phyloP scores from a whole-genome alignment of 2,113 vertebrate genomes.

The Monopterus albus region DNA sequence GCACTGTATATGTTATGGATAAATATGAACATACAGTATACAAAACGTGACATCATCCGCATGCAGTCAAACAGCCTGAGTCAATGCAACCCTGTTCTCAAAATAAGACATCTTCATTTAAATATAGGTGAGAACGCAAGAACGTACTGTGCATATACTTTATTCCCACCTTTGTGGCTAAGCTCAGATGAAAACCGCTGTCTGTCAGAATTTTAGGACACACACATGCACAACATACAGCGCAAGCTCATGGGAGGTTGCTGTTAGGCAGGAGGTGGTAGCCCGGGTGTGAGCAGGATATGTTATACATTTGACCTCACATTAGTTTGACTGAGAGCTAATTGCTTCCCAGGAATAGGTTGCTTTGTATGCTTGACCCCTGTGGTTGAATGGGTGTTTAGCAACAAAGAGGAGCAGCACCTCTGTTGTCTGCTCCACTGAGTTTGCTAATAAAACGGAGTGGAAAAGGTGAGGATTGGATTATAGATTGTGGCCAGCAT shows the following conservation, averaged over 20 bases:
- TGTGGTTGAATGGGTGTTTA: slow-evolving; percentile 59
- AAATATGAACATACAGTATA: slow-evolving; percentile 56
- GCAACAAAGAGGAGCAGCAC: slow-evolving; percentile 71
- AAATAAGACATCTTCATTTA: slow-evolving; percentile 53
- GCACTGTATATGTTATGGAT: slow-evolving; percentile 40
- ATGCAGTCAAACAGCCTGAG: slow-evolving; percentile 27
- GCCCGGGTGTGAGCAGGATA: slow-evolving; percentile 52
- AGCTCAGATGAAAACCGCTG: neutral
- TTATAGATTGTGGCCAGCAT: slow-evolving; percentile 63
- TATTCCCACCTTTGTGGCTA: neutral
- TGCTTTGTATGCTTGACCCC: slow-evolving; percentile 61
- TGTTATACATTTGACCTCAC: slow-evolving; percentile 51
- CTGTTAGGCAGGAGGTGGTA: slow-evolving; percentile 35
- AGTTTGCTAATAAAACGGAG: slow-evolving; percentile 63
- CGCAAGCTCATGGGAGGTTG: slow-evolving; percentile 8
- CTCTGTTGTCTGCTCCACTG: slow-evolving; percentile 60
- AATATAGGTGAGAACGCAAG: slow-evolving; percentile 29
- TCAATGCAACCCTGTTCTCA: slow-evolving; percentile 24
- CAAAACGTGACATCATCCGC: slow-evolving; percentile 62
- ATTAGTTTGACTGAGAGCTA: slow-evolving; percentile 54
- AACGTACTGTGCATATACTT: neutral
- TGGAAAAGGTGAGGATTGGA: slow-evolving; percentile 56
- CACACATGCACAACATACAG: neutral
- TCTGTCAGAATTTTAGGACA: neutral
- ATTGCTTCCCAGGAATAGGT: slow-evolving; percentile 67